Base-by-base conservation (phyloP, 1,140 invertebrate genomes). In the Zaprionus nigranus region DNA sequence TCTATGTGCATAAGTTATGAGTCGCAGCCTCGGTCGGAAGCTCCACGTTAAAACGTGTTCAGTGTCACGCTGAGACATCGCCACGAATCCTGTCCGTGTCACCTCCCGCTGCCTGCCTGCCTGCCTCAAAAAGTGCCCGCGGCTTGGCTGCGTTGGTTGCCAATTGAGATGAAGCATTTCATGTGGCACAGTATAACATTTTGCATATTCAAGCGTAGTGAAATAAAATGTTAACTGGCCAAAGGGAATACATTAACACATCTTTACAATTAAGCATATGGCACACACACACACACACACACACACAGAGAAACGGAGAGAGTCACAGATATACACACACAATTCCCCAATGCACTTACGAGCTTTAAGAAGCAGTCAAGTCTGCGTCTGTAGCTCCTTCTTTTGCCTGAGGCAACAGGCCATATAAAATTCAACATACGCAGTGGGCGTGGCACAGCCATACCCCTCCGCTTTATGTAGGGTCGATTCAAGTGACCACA, bases 1-100 rank as follows among this genome's bases (percentile, higher is more conserved):
- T 90, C 85, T 90, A 90, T 90, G 86, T 84, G 86, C 85, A 90
- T 90, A 90, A 90, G 86, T 82, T 90, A 90, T 90, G 82, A 90
- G 59, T 59, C 49, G 66, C 36, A 59, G 75, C 30, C 59, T 67
- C 56, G 71, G 57, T 60, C 70, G 78, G 56, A 40, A 66, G 67
- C 75, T 75, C 61, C 56, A 56, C 74, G 78, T 84, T 88, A 81
- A 85, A 85, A 85, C 86, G 82, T 85, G 84, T 85, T 90, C 85
- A 77, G 76, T 90, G 86, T 90, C 85, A 82, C 81, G 67, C 78
- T 51, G 79, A 70, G 78, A 68, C 78, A 53, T 53, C 51, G 30
- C 53, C 46, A 30, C 15, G 20, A 13, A 13, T 20, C 17, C 20
- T 40, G 5, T 36, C 3, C 12, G 17, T n/a, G n/a, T n/a, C 22